Evolutionary conservation across 2,113 vertebrate species (phyloP), one percentile per base, ranked within the genome.

Genomic region (Melierax canorus): DNA sequence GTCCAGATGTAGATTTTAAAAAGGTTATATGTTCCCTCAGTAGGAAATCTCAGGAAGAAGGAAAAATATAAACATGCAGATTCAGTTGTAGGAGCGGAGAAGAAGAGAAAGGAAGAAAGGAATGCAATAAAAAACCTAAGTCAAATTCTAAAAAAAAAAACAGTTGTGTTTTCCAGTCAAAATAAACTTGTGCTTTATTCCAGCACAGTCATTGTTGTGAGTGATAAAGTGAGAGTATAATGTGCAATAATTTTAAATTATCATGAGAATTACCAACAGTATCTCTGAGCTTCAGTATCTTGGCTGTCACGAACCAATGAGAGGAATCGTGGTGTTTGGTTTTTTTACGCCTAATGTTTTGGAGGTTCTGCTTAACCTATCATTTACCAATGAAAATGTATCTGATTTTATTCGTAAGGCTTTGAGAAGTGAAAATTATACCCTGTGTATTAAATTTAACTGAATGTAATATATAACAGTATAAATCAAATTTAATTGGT

Each of bases 401-500:
- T 90, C 86, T 92, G 92, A 89, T 92, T 94, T 92, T 87, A 72
- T 89, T 85, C 48, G 62, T 64, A 67, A 86, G 64, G 30, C 60
- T 94, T 75, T 87, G 56, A 86, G 69, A 86, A 95, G 56, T 72
- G 74, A 85, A 95, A 97, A 93, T 92, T 92, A 96, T 88, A 91
- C 81, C 88, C 46, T 88, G 34, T n/a, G 38, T 86, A 90, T 96
- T 90, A 94, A 91, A 87, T 89, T 72, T 91, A 87, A 92, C 86
- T 59, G 73, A 77, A 56, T 1, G 1, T 77, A 91, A 92, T 88
- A 60, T 92, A 80, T 82, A 88, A 66, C 41, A 91, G 69, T 32
- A 92, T 92, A 95, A 93, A 94, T 96, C 88, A 96, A 95, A 94
- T 90, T 88, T 93, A 96, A 93, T 97, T 92, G 92, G 58, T 87